Evolutionary conservation across 1,140 invertebrate species (phyloP).

Genomic region (Drosophila watanabei): DNA sequence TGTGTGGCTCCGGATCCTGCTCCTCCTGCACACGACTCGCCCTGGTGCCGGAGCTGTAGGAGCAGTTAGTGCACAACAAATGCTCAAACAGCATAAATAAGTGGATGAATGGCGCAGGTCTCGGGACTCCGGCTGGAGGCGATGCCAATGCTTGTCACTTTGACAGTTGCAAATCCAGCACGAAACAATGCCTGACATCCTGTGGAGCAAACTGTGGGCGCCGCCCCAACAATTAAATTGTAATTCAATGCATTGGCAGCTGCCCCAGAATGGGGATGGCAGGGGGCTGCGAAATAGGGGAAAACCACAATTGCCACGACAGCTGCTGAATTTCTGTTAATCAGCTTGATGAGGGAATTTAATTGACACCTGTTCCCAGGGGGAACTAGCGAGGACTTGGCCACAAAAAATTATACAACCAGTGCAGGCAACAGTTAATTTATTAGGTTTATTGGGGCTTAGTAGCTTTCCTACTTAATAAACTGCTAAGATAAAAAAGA

Average conservation of each 20-base stretch:
- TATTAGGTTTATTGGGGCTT: neutral
- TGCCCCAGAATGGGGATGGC: neutral
- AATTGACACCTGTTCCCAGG: conserved; percentile 58
- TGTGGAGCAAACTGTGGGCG: conserved; percentile 2
- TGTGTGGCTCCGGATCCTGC: conserved; percentile 39
- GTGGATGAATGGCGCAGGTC: conserved; percentile 34
- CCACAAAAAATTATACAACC: conserved; percentile 1
- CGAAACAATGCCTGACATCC: conserved; percentile 27
- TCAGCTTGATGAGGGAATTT: conserved; percentile 47
- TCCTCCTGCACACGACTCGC: conserved; percentile 42
- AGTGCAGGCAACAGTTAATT: neutral
- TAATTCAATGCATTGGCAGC: conserved; percentile 66
- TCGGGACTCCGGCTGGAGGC: conserved; percentile 13
- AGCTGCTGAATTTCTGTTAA: conserved; percentile 33
- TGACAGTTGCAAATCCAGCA: conserved; percentile 79
- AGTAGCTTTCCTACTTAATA: no score
- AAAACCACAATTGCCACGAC: conserved; percentile 21
- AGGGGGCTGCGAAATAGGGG: conserved; percentile 10
- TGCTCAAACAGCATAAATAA: conserved; percentile 81
- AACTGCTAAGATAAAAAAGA: no score
- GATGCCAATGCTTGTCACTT: conserved; percentile 70
- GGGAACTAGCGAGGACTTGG: neutral
- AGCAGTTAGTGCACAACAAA: conserved; percentile 66
- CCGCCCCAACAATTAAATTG: conserved; percentile 67
- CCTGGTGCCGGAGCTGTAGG: neutral